A percentile compares a stretch with the other conserved stretches of the same genome.
These are phyloP conservation scores for Siderastrea siderea DNA, from an alignment of 92 coral and sea anemone genomes.

Conservation along the genomic window DNA sequence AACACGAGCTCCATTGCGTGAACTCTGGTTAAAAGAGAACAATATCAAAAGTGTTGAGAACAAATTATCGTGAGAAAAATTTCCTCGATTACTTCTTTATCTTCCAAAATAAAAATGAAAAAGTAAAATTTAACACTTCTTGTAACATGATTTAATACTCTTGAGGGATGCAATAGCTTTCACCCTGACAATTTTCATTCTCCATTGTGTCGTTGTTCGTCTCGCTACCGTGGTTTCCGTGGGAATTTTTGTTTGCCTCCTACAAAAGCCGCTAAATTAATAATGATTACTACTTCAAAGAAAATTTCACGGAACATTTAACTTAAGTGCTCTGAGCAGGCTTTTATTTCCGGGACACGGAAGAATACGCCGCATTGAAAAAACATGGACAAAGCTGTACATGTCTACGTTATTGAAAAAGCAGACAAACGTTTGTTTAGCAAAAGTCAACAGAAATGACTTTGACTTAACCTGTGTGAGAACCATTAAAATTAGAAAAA, in stretches of 20 bases:
- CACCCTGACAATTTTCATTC: neutral
- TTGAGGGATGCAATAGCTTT: no score
- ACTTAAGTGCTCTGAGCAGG: neutral
- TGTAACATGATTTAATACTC: no score
- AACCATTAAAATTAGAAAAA: no score
- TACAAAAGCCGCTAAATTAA: neutral
- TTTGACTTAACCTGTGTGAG: no score
- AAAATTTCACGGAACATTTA: conserved; percentile 15
- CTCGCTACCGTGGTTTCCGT: neutral
- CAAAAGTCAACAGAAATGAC: no score
- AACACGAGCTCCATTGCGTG: conserved; percentile 18
- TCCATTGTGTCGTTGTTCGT: neutral
- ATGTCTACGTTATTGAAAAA: neutral
- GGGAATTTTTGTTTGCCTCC: neutral
- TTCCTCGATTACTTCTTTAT: neutral
- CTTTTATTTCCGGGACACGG: neutral
- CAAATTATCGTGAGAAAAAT: conserved; percentile 20
- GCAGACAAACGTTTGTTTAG: neutral
- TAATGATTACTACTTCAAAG: neutral
- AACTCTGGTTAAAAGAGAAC: neutral
- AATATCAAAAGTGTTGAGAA: neutral
- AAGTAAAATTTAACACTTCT: neutral
- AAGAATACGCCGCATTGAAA: neutral
- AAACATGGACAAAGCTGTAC: neutral
- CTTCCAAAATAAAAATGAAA: neutral